Evolutionary conservation across 1,140 invertebrate genomes (phyloP), one percentile per base, ranked within the genome.

Genomic region (Papilio glaucus): DNA sequence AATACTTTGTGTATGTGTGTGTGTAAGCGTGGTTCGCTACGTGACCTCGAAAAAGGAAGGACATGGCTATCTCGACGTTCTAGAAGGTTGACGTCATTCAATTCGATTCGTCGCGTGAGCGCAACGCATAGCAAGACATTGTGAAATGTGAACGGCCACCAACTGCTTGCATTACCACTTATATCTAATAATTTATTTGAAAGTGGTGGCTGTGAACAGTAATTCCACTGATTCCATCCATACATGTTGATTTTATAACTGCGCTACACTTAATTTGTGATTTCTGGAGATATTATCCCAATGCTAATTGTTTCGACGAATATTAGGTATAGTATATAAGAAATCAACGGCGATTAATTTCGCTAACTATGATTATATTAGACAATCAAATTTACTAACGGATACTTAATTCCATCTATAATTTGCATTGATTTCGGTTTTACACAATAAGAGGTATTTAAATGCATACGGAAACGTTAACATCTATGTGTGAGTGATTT

Each of bases 111-210:
- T 83, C 82, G 85, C 83, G 81, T 90, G 85, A 90, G 81, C 84
- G 79, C 84, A 84, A 79, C 86, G 80, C 80, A 86, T 77, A 84
- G 78, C 85, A 86, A 91, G 85, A 86, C 82, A 90, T 93, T 93
- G 90, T 93, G 90, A 91, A 93, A 93, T 93, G 90, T 93, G 90
- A 91, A 89, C 88, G 87, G 88, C 85, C 90, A 86, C 88, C 87
- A 85, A 91, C 89, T 86, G 84, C 86, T 85, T 86, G 84, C 84
- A 84, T 83, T 85, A 86, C 83, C 79, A 81, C 76, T 82, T 80
- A 79, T 84, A 86, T 88, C 85, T 83, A 87, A 76, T 82, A 89
- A 86, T 85, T 85, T 84, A 88, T 74, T 91, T 87, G 84, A 90
- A 91, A 91, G 89, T 91, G 82, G 91, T 91, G 91, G 87, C 88